Evolutionary conservation across 2,113 vertebrate species (phyloP), one percentile per base, ranked within the genome.

Genomic region (Alligator sinensis): DNA sequence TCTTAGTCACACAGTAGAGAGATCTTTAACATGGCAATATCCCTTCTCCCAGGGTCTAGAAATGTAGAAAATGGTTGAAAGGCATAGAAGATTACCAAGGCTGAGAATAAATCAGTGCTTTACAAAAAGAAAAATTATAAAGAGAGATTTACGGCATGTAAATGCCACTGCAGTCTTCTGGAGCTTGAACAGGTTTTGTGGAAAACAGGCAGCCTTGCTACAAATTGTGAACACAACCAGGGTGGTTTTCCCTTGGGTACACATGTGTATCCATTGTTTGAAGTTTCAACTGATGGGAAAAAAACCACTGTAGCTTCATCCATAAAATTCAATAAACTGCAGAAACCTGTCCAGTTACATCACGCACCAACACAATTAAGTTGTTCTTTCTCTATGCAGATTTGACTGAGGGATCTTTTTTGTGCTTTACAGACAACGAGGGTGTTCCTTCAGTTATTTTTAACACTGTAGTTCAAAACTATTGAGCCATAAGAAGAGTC

Each of bases 1-100:
- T 94, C 97, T 94, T 93, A 77, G 96, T 89, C 97, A 93, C 96
- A 25, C 11, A 58, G 95, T 55, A 28, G 81, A 76, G 92, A 95
- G 94, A 97, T 97, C 95, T 96, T 94, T 93, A 85, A 90, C 92
- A 13, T 63, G 64, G 62, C 2, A 4, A 94, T 84, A 88, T 88
- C 84, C 83, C 84, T 90, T 82, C 30, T 62, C 82, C 57, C 58
- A 6, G 15, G 22, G 16, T 76, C 79, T 90, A 84, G 82, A 89
- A 96, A 92, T 12, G 78, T 74, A 96, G 88, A 94, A 84, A 10
- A 64, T 79, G 83, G 81, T 59, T 55, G 78, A 74, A 80, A 38
- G 15, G 8, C 0, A 1, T 76, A 94, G 92, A 77, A 94, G 95
- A 94, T 27, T 64, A n/a, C 14, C 62, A 0, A 79, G 47, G 82